Evolutionary conservation across 2,797 vertebrate species (phyloP).

Genomic region (Chaenodraco wilsoni): DNA sequence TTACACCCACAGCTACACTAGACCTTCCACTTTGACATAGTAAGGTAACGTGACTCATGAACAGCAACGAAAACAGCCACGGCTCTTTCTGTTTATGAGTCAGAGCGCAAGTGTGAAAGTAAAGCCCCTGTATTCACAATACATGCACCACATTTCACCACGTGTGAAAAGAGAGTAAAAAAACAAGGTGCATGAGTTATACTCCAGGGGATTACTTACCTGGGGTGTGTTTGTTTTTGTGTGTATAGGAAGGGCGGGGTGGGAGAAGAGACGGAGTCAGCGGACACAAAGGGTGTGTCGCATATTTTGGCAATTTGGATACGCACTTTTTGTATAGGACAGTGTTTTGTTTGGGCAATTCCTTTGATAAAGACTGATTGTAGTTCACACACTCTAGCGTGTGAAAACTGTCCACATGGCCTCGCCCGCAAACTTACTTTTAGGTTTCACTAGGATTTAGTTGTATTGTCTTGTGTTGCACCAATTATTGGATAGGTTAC

Average conservation of each 20-base stretch:
- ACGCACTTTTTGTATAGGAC: neutral
- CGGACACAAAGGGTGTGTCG: slow-evolving; percentile 32
- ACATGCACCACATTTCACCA: neutral
- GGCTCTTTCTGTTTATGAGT: slow-evolving; percentile 53
- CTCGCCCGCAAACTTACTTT: neutral
- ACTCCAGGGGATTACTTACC: slow-evolving; percentile 1
- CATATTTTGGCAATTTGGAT: slow-evolving; percentile 31
- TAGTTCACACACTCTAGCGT: neutral
- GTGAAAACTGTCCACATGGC: neutral
- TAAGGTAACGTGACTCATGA: slow-evolving; percentile 59
- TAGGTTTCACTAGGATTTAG: neutral
- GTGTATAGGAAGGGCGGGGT: slow-evolving; percentile 36
- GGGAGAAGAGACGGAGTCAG: slow-evolving; percentile 31
- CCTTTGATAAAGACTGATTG: neutral
- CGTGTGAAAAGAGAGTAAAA: slow-evolving; percentile 7
- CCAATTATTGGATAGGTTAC: neutral
- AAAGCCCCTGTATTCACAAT: slow-evolving; percentile 25
- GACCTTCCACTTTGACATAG: slow-evolving; percentile 20
- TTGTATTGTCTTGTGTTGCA: slow-evolving; percentile 1
- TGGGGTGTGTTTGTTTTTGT: slow-evolving; percentile 43
- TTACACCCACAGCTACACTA: neutral
- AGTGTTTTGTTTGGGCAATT: slow-evolving; percentile 13
- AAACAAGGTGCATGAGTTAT: slow-evolving; percentile 21
- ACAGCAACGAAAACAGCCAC: slow-evolving; percentile 19
- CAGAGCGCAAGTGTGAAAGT: slow-evolving; percentile 43